Conservation (phyloP, 2,113 vertebrate species). For the Apaloderma vittatum region DNA sequence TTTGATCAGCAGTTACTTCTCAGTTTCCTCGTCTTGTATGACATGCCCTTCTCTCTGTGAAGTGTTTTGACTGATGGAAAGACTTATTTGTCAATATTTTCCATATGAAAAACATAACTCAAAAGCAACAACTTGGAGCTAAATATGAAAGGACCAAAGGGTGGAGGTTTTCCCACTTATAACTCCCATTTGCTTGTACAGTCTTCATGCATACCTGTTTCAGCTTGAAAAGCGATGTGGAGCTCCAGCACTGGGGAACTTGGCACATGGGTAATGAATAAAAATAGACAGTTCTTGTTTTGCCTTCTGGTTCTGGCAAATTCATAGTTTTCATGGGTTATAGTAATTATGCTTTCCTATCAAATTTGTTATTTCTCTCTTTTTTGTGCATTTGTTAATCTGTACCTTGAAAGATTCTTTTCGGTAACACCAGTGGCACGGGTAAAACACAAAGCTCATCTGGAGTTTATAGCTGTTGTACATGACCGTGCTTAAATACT, state of each 20-base stretch:
- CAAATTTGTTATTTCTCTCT: background rate
- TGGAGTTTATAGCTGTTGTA: background rate
- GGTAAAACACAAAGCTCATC: background rate
- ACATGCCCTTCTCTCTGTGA: background rate
- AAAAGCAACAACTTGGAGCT: background rate
- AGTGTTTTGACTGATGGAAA: slow-evolving; percentile 1
- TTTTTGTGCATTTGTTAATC: background rate
- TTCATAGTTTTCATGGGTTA: background rate
- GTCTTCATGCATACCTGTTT: background rate
- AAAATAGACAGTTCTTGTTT: background rate
- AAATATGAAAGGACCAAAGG: background rate
- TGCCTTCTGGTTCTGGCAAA: background rate
- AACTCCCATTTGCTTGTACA: background rate
- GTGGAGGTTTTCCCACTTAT: background rate
- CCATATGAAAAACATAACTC: background rate
- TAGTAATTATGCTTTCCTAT: background rate
- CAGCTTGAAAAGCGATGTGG: background rate
- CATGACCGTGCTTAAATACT: background rate
- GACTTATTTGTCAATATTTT: background rate
- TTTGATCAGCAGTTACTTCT: slow-evolving; percentile 35
- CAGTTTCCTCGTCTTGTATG: background rate
- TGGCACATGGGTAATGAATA: background rate
- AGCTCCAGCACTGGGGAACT: background rate
- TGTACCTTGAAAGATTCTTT: background rate
- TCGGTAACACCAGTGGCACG: background rate